Evolutionary conservation across 1,140 invertebrate genomes (phyloP).

Genomic region (Maconellicoccus hirsutus): DNA sequence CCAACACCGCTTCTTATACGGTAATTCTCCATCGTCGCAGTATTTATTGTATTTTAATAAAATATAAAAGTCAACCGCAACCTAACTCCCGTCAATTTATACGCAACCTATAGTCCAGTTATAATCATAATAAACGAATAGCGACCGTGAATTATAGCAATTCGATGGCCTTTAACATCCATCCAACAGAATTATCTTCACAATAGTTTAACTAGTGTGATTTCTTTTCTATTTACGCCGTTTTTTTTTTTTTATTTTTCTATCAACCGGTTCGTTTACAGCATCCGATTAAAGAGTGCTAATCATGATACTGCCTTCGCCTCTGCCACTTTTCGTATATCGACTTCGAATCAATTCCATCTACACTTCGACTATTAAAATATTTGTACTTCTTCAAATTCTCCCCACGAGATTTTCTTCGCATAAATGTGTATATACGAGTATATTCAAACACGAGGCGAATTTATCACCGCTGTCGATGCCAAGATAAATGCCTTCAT

Average conservation of each 20-base stretch:
- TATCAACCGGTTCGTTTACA: background rate
- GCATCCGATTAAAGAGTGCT: no score
- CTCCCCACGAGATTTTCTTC: no score
- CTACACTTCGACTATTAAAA: no score
- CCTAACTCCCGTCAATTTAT: background rate
- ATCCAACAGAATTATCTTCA: background rate
- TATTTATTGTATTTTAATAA: constrained; percentile 19
- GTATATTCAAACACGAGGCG: no score
- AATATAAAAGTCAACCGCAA: constrained; percentile 17
- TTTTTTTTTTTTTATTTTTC: background rate
- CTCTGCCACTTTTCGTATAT: no score
- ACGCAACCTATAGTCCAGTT: background rate
- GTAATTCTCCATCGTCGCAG: background rate
- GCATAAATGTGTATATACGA: no score
- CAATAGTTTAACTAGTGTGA: background rate
- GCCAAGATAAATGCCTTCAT: constrained; percentile 3
- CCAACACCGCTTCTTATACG: background rate
- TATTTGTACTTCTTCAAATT: no score
- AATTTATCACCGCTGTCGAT: background rate
- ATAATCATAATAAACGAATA: constrained; percentile 13
- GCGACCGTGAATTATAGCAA: constrained; percentile 13
- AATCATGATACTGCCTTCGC: no score
- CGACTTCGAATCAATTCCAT: no score
- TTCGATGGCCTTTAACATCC: constrained; percentile 15
- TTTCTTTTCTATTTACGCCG: background rate